Evolutionary conservation across 2,888 invertebrate species (phyloP).

Genomic region (Coremacera marginata): DNA sequence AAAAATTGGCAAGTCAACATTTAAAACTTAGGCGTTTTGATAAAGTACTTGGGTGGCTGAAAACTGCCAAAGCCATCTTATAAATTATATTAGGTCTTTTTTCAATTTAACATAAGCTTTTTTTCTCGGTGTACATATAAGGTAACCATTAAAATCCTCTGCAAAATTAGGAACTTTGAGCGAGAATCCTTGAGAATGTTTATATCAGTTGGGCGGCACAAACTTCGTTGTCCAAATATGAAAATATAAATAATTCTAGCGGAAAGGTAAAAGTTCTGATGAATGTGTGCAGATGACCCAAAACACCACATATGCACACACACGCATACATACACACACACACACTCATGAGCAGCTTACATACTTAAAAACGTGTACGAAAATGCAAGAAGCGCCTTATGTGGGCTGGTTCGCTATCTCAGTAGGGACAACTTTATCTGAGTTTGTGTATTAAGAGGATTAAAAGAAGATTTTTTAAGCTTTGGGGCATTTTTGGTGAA

Average conservation of each 20-base stretch:
- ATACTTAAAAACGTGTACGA: neutral
- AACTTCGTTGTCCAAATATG: conserved; percentile 55
- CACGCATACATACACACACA: too few relatives aligned
- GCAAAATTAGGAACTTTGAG: conserved; percentile 46
- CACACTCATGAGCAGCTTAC: neutral
- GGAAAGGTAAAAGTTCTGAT: conserved; percentile 62
- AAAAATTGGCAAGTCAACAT: too few relatives aligned
- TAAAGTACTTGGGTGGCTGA: too few relatives aligned
- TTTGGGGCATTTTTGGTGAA: too few relatives aligned
- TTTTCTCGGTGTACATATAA: too few relatives aligned
- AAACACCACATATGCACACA: too few relatives aligned
- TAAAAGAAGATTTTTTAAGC: too few relatives aligned
- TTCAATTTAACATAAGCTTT: too few relatives aligned
- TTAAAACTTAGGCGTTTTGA: too few relatives aligned
- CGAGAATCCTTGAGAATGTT: conserved; percentile 62
- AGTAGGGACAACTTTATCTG: neutral
- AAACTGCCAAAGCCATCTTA: too few relatives aligned
- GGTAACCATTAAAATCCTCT: conserved; percentile 23
- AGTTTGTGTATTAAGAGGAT: neutral
- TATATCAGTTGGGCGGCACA: neutral
- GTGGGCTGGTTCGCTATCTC: neutral
- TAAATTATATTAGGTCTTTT: too few relatives aligned
- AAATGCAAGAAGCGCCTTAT: neutral
- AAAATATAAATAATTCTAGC: conserved; percentile 62
- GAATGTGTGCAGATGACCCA: conserved; percentile 60